phyloP scores from a whole-genome alignment of 1,140 invertebrate species.

The Whitmania pigra region DNA sequence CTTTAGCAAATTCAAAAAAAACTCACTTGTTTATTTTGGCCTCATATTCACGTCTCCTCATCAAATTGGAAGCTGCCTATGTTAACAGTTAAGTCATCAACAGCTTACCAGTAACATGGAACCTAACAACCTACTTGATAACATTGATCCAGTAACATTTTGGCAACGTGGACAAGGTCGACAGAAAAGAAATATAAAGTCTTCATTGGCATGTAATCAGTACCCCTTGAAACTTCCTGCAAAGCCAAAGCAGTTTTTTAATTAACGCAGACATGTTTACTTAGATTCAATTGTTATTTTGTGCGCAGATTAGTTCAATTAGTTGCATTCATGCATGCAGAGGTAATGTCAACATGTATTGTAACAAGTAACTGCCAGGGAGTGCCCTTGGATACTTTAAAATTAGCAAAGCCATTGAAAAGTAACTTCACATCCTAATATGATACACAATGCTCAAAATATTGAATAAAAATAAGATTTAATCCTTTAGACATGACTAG shows the following conservation, averaged over 20 bases:
- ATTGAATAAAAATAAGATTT: too few relatives aligned
- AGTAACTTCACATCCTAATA: too few relatives aligned
- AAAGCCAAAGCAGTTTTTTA: not conserved
- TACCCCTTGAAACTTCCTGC: constrained; percentile 53
- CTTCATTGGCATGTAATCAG: constrained; percentile 51
- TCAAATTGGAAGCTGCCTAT: constrained; percentile 55
- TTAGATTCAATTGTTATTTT: too few relatives aligned
- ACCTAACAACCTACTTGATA: constrained; percentile 47
- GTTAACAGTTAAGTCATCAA: not conserved
- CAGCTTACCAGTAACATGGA: not conserved
- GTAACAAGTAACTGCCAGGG: too few relatives aligned
- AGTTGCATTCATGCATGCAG: too few relatives aligned
- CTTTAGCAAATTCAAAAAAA: not conserved
- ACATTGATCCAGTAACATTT: constrained; percentile 58
- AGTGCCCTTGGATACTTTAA: too few relatives aligned
- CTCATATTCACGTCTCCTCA: constrained; percentile 52
- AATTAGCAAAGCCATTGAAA: too few relatives aligned
- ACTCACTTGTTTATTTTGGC: constrained; percentile 47
- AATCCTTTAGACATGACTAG: too few relatives aligned
- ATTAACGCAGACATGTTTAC: too few relatives aligned
- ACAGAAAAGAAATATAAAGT: constrained; percentile 64
- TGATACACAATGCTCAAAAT: too few relatives aligned
- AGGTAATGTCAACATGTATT: too few relatives aligned
- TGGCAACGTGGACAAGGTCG: constrained; percentile 51
- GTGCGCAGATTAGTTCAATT: too few relatives aligned